phyloP scores from a whole-genome alignment of 1,140 invertebrate genomes.

The Drosophila virilis region DNA sequence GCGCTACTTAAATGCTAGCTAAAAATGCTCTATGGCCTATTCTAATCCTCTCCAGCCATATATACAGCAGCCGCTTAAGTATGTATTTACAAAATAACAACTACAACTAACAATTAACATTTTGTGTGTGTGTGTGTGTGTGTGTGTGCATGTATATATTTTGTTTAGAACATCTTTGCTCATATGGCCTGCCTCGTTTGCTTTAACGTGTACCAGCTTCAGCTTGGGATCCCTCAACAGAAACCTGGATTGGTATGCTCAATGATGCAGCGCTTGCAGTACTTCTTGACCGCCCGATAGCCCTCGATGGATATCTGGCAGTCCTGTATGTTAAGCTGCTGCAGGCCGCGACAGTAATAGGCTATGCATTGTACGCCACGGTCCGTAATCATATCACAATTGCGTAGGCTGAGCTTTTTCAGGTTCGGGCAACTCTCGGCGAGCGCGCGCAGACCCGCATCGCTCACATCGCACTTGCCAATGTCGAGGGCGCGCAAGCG shows the following conservation, averaged over 20 bases:
- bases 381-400: slow-evolving; percentile 95
- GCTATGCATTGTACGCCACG: slow-evolving; percentile 93
- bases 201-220: slow-evolving; percentile 35
- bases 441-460: slow-evolving; percentile 92
- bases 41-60: slow-evolving; percentile 52
- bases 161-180: slow-evolving; percentile 65
- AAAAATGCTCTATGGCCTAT: slow-evolving; percentile 59
- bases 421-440: slow-evolving; percentile 95
- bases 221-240: slow-evolving; percentile 82
- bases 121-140: slow-evolving; percentile 45
- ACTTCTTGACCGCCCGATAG: slow-evolving; percentile 95
- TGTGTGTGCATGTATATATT: slow-evolving; percentile 30
- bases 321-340: slow-evolving; percentile 96
- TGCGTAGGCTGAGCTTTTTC: slow-evolving; percentile 94
- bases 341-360: slow-evolving; percentile 93
- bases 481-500: slow-evolving; percentile 93
- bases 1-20: slow-evolving; percentile 57
- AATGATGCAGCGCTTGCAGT: slow-evolving; percentile 95
- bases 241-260: slow-evolving; percentile 97
- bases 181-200: slow-evolving; percentile 79
- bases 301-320: slow-evolving; percentile 94
- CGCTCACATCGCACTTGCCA: slow-evolving; percentile 96
- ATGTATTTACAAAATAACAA: slow-evolving; percentile 59
- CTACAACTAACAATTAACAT: slow-evolving; percentile 24
- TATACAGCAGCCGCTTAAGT: slow-evolving; percentile 33